Base-by-base conservation (phyloP, 2,888 invertebrate genomes). In the Watsonalla cultraria region DNA sequence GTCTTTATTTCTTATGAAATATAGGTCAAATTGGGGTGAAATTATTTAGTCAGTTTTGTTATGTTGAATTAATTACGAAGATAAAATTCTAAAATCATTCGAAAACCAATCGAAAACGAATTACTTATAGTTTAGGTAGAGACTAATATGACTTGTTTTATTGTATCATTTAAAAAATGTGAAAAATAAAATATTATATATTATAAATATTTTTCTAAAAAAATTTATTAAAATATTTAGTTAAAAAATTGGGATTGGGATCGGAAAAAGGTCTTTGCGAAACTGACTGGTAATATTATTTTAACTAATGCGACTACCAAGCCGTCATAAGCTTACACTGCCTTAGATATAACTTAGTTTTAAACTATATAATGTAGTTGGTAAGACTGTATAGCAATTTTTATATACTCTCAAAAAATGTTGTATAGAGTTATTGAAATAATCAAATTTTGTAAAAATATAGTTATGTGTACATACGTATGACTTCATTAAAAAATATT, bases 271-370 rank as follows among this genome's bases (percentile, higher is more conserved):
- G 24, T 54, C 57, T 54, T 62, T 62, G 64, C 49, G 24, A 56
- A 61, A 58, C 61, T 69, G 66, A 64, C 61, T 59, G 15, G 45
- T 55, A 35, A 51, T 51, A 56, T 64, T 57, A 54, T 59, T 57
- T 56, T 42, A 42, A 42, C 11, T 42, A 11, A 51, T 58, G 65
- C 68, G 60, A 63, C 52, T 62, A 59, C 51, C 65, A 62, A 65
- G 66, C 65, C 61, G 63, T 66, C 57, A 59, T 42, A 42, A 63
- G 62, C 64, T 69, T 49, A 57, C 57, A 68, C 63, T 68, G 70
- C 66, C 66, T 65, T 64, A 68, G 55, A 33, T 60, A 6, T 64
- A 57, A 60, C 49, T 34, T 42, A 11, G 11, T 45, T 7, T 7
- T 48, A 7, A 15, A 35, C 24, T 47, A 15, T 35, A 45, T 45